Percentiles rank a stretch among this genome's conserved stretches.
phyloP scores from a whole-genome alignment of 2,797 vertebrate genomes.

The Anabas testudineus region DNA sequence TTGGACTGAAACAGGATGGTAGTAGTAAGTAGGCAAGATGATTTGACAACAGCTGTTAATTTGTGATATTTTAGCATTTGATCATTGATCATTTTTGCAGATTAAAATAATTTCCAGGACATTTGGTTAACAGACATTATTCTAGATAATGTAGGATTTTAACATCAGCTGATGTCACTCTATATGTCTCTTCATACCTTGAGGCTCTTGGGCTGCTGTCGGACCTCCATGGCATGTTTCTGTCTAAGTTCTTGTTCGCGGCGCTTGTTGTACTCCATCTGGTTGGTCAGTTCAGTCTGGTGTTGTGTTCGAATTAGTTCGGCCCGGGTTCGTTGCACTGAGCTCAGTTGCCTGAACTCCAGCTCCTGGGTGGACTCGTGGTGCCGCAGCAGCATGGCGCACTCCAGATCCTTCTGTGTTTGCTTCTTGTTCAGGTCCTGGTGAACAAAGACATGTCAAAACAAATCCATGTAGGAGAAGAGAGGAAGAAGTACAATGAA shows the following conservation, averaged over 20 bases:
- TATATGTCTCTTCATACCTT: conserved; percentile 81
- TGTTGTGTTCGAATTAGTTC: conserved; percentile 93
- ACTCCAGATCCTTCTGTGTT: conserved; percentile 93
- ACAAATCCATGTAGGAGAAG: not conserved
- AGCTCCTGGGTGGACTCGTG: conserved; percentile 93
- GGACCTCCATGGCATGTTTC: conserved; percentile 90
- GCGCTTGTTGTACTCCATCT: conserved; percentile 94
- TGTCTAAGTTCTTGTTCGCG: conserved; percentile 91
- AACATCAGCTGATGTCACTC: no score
- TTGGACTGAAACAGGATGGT: conserved; percentile 83
- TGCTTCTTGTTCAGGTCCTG: conserved; percentile 95
- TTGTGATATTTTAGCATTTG: not conserved
- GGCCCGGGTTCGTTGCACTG: conserved; percentile 88
- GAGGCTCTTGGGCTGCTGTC: conserved; percentile 95
- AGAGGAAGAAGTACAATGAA: not conserved
- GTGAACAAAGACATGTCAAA: not conserved
- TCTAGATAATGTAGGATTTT: not conserved
- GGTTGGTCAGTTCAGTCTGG: conserved; percentile 93
- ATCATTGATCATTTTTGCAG: no score
- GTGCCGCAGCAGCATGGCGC: conserved; percentile 90
- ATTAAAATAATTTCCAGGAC: not conserved
- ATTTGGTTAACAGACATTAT: no score
- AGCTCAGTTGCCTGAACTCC: conserved; percentile 90
- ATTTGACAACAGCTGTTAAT: not conserved
- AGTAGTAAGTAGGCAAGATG: not conserved